Base-by-base conservation (phyloP, 2,888 invertebrate species). In the Tipula vernalis region DNA sequence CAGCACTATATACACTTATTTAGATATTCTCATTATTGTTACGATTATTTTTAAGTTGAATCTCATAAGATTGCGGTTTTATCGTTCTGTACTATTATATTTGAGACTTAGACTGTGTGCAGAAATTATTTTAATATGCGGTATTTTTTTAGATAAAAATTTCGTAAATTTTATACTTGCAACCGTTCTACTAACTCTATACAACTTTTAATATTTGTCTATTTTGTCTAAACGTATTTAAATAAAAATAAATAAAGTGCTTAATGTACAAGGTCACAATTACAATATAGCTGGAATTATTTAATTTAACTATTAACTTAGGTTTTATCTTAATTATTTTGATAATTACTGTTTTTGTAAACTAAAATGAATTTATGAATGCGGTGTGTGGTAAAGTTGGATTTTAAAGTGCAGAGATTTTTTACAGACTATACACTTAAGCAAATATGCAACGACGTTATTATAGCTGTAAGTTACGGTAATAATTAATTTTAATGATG, bases 31-130 rank as follows among this genome's bases (percentile, higher is more conserved):
- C 71, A 71, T 71, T 71, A 71, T 71, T 71, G 28, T 71, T 71
- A 71, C 71, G 71, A 71, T 71, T 71, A 71, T 71, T 71, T 71
- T 71, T 28, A 71, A 71, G 28, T 71, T 71, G 71, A 71, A 71
- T 71, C 71, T 71, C 71, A 71, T 71, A 71, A 71, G 71, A 71
- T 71, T 71, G 71, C 71, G 71, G 71, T 71, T 71, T 71, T 71
- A 71, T 71, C 71, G 71, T 71, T 71, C 71, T 71, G 71, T 28
- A 71, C 10, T 51, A 71, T 71, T 71, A 71, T 28, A 71, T 71
- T 71, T 71, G 71, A 71, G 71, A 71, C 71, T 71, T 71, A 71
- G 71, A 71, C 71, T 71, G 71, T 57, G 15, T 57, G 44, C 18
- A 18, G 28, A 71, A 71, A 71, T 71, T 71, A 71, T 71, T 71